A percentile compares a stretch with the other conserved stretches of the same genome.
These are phyloP conservation scores for Mormyrops attenuatus DNA, from an alignment of 2,797 vertebrate species.

Conservation along the genomic window DNA sequence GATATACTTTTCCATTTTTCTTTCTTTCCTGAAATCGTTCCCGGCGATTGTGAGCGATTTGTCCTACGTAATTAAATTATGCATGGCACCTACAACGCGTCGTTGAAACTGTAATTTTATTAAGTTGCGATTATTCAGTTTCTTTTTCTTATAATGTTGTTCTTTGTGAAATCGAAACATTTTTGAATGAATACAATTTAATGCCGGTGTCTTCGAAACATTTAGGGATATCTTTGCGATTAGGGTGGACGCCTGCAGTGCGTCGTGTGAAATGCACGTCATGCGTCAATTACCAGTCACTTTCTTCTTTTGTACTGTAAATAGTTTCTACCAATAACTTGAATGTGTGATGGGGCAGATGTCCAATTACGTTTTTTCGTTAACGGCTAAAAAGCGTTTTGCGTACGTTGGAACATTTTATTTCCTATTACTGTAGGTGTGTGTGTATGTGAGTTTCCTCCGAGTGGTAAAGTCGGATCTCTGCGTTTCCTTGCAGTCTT, in stretches of 20 bases:
- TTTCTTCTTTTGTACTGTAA: constrained; percentile 46
- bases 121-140: constrained; percentile 55
- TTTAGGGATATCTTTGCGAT: constrained; percentile 61
- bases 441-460: constrained; percentile 46
- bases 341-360: constrained; percentile 64
- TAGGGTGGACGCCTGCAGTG: constrained; percentile 58
- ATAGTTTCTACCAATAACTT: constrained; percentile 64
- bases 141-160: constrained; percentile 40
- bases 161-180: constrained; percentile 59
- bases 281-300: constrained; percentile 50
- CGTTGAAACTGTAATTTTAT: constrained; percentile 57
- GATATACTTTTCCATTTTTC: constrained; percentile 43
- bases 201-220: constrained; percentile 65
- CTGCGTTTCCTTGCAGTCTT: constrained; percentile 58
- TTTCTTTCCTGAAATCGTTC: constrained; percentile 47
- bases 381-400: constrained; percentile 56
- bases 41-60: constrained; percentile 45
- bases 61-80: constrained; percentile 67
- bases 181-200: constrained; percentile 65
- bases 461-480: constrained; percentile 34
- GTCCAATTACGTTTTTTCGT: constrained; percentile 55
- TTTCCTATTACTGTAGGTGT: constrained; percentile 52
- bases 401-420: background rate
- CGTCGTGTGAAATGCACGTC: constrained; percentile 62
- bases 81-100: constrained; percentile 66